These are phyloP conservation scores for Amphimallon solstitiale DNA, from an alignment of 2,888 invertebrate species.

Conservation along the genomic window DNA sequence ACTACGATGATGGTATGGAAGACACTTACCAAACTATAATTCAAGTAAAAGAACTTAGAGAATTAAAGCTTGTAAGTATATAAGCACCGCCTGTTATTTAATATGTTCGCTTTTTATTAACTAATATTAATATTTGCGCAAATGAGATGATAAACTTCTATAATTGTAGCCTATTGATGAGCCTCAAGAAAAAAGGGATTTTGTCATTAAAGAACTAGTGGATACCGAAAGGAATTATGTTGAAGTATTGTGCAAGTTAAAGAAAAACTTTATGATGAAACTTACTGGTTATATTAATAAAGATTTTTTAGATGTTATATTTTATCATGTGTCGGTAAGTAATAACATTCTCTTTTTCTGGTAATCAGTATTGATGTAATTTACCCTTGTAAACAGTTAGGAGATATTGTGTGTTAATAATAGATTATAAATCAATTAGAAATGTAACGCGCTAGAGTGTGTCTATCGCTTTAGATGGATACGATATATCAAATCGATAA, in stretches of 20 bases:
- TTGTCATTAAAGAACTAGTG: constrained; percentile 90
- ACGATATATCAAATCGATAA: too few relatives aligned
- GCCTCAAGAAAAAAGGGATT: constrained; percentile 86
- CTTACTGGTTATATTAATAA: constrained; percentile 78
- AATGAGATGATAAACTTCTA: neutral
- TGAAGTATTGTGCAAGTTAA: constrained; percentile 88
- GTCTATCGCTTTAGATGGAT: too few relatives aligned
- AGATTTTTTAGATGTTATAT: constrained; percentile 83
- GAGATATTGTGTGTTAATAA: too few relatives aligned
- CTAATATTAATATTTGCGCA: neutral
- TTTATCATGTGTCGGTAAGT: constrained; percentile 88
- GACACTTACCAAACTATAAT: constrained; percentile 39
- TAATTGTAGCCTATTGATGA: constrained; percentile 34
- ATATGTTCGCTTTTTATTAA: neutral
- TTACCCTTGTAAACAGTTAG: too few relatives aligned
- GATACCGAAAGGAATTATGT: constrained; percentile 98
- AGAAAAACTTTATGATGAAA: constrained; percentile 78
- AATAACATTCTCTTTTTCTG: constrained; percentile 17
- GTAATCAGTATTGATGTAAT: too few relatives aligned
- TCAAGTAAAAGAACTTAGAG: constrained; percentile 34
- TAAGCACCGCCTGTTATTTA: neutral
- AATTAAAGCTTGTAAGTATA: constrained; percentile 27
- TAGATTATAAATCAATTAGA: too few relatives aligned
- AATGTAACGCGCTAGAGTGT: too few relatives aligned
- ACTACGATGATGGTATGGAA: constrained; percentile 69